A percentile compares a stretch with the other conserved stretches of the same genome.
These are phyloP conservation scores for Drosophila chauvacae DNA, from an alignment of 1,140 invertebrate species.

Conservation along the genomic window DNA sequence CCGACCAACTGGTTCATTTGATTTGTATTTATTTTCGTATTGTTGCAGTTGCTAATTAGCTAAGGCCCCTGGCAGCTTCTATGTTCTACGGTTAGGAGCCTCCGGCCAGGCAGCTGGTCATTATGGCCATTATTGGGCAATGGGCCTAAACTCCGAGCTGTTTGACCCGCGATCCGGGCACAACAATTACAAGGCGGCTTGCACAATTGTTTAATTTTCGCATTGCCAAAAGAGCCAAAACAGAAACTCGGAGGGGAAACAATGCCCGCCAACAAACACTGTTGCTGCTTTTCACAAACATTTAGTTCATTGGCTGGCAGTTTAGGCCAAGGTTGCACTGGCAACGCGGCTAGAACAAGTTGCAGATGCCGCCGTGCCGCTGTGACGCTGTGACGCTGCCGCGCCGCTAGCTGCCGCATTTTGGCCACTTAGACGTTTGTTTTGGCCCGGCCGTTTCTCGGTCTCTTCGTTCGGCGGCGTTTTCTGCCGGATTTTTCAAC, in stretches of 20 bases:
- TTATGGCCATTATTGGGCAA: slow-evolving; percentile 41
- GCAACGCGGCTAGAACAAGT: slow-evolving; percentile 46
- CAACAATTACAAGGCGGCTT: slow-evolving; percentile 73
- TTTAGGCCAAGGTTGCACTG: slow-evolving; percentile 78
- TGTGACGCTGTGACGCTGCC: slow-evolving; percentile 23
- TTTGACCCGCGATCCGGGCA: slow-evolving; percentile 59
- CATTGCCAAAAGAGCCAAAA: slow-evolving; percentile 67
- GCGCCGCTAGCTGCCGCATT: slow-evolving; percentile 35
- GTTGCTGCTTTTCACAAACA: slow-evolving; percentile 75
- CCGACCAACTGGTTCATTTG: slow-evolving; percentile 47
- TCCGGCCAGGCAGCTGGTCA: slow-evolving; percentile 46
- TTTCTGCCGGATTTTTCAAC: slow-evolving; percentile 58
- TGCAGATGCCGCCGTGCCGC: slow-evolving; percentile 30
- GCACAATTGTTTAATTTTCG: slow-evolving; percentile 82
- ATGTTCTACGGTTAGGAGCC: slow-evolving; percentile 33
- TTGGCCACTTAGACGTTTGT: slow-evolving; percentile 30
- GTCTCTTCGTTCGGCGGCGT: slow-evolving; percentile 19
- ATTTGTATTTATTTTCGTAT: slow-evolving; percentile 12
- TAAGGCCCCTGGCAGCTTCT: slow-evolving; percentile 12
- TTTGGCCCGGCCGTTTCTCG: slow-evolving; percentile 20
- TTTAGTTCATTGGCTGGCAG: slow-evolving; percentile 82
- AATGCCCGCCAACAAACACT: slow-evolving; percentile 65
- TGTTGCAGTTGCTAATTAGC: slow-evolving; percentile 40
- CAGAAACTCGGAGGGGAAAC: slow-evolving; percentile 34
- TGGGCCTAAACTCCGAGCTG: slow-evolving; percentile 32